Conservation (phyloP, 2,113 vertebrate genomes). For the Pardalotus punctatus region DNA sequence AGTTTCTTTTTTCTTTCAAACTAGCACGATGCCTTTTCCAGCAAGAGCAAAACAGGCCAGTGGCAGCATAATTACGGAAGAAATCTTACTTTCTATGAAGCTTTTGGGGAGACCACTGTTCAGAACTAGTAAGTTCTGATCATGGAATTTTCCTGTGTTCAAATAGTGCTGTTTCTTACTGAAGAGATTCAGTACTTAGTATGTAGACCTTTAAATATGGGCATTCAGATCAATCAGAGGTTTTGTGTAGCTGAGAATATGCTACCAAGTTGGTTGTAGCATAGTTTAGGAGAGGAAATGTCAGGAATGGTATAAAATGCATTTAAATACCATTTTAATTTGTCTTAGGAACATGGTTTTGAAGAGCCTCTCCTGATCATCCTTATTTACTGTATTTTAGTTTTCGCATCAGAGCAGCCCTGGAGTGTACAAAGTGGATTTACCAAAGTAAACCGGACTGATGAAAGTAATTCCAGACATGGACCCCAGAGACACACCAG, state of each 20-base stretch:
- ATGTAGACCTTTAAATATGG: not conserved
- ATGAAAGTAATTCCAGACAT: not conserved
- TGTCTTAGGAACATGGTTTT: not conserved
- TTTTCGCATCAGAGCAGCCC: not conserved
- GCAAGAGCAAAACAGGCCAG: not conserved
- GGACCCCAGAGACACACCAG: not conserved
- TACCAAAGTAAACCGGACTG: conserved; percentile 24
- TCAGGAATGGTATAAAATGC: not conserved
- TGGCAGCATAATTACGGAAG: not conserved
- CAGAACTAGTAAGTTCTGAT: not conserved
- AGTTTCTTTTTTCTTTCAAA: not conserved
- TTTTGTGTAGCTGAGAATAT: not conserved
- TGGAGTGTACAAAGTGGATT: not conserved
- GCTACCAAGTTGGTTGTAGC: not conserved
- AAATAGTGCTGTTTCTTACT: not conserved
- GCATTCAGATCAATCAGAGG: not conserved
- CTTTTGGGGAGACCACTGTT: not conserved
- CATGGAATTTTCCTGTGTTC: not conserved
- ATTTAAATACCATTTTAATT: not conserved
- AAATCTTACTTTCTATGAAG: not conserved
- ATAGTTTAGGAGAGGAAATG: not conserved
- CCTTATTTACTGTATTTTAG: not conserved
- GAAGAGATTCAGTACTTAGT: not conserved
- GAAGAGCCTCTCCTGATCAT: not conserved
- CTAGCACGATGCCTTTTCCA: not conserved